Base-by-base conservation (phyloP, 2,113 vertebrate genomes). In the Tetrax tetrax region DNA sequence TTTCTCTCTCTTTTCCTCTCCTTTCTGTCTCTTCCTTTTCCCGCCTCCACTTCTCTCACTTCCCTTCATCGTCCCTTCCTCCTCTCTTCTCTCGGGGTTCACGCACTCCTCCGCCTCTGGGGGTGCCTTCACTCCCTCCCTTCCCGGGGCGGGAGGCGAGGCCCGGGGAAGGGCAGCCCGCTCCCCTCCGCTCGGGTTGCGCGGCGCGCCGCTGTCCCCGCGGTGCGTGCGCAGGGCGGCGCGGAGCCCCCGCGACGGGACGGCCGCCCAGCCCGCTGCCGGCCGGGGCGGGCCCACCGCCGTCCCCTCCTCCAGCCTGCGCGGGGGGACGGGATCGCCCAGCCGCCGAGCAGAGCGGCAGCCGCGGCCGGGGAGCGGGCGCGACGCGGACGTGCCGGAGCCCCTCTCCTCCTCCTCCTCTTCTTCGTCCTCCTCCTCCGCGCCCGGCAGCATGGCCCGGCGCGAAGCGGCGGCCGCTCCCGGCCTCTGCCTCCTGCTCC, bases 391-490 rank as follows among this genome's bases (percentile, higher is more conserved):
- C 17, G 54, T 43, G 59, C 41, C 12, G 64, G 35, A 71, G 80
- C 54, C 29, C 72, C 71, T 61, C 33, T 80, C 17, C 53, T 78
- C 56, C 25, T 69, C 50, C 16, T 66, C 56, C 25, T 69, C 50
- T 13, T 66, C 25, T 8, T 66, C 38, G 29, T 59, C 60, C 70
- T 60, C 9, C 29, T 27, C 41, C 41, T 41, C 41, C 41, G 41
- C 41, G 41, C 50, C 70, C 38, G 9, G 65, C 87, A 68, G 88
- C 89, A 98, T 98, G 98, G 96, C 96, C 41, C 74, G 54, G 93
- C 88, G 74, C 76, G 50, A 72, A 75, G 47, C 83, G 25, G 79
- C 41, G 79, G 57, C 75, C 57, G 60, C 43, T 65, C 51, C 91
- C 79, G 56, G 76, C 15, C 90, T 89, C 51, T 92, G 95, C 41